Evolutionary conservation across 2,113 vertebrate species (phyloP).

Genomic region (Elephantulus edwardii): DNA sequence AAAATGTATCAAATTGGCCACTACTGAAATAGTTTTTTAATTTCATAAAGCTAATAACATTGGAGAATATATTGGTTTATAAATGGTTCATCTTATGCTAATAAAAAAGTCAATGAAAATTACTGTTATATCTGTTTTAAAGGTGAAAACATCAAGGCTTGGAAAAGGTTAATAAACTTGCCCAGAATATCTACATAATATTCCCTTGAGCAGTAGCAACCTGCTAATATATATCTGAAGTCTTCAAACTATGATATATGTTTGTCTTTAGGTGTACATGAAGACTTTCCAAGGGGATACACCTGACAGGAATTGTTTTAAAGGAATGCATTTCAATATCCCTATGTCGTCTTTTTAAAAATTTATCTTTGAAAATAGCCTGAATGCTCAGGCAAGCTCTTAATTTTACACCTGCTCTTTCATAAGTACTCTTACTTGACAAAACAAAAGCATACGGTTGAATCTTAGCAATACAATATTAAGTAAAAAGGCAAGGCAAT

Average conservation of each 20-base stretch:
- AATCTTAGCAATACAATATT: constrained; percentile 70
- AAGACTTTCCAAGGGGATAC: constrained; percentile 20
- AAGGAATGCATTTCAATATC: constrained; percentile 23
- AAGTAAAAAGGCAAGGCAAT: constrained; percentile 64
- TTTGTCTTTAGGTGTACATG: constrained; percentile 30
- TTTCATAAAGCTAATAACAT: constrained; percentile 51
- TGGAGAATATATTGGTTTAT: constrained; percentile 47
- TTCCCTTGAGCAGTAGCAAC: constrained; percentile 52
- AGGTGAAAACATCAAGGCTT: constrained; percentile 71
- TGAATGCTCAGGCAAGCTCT: constrained; percentile 43
- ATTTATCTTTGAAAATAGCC: constrained; percentile 34
- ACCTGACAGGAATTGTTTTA: constrained; percentile 19
- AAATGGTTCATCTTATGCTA: constrained; percentile 50
- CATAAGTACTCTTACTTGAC: constrained; percentile 49
- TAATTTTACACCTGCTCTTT: constrained; percentile 49
- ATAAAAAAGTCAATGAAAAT: constrained; percentile 51
- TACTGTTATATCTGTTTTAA: constrained; percentile 59
- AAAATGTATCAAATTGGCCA: constrained; percentile 51
- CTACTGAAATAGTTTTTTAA: constrained; percentile 39
- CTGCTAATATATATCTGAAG: constrained; percentile 16
- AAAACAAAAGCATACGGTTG: constrained; percentile 66
- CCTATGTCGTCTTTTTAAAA: constrained; percentile 19
- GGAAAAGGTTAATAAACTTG: constrained; percentile 75
- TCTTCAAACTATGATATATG: constrained; percentile 40
- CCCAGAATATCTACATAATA: constrained; percentile 70